Percentiles rank a stretch among this genome's conserved stretches.
These are phyloP conservation scores for Poeciliopsis prolifica DNA, from an alignment of 2,113 vertebrate genomes.

Conservation along the genomic window DNA sequence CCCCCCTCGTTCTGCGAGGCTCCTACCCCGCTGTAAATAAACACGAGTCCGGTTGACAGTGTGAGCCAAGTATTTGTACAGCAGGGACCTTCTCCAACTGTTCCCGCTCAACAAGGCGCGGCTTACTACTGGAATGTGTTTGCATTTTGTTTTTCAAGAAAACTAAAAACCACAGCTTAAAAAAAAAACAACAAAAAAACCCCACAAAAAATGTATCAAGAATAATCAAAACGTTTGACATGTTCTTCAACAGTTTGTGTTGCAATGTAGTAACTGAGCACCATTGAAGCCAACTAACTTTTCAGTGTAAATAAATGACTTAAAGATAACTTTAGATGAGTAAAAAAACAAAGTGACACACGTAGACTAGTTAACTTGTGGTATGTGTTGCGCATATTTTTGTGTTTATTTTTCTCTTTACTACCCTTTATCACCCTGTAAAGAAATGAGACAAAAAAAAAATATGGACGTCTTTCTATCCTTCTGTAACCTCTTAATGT, in stretches of 20 bases:
- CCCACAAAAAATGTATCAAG: slow-evolving; percentile 43
- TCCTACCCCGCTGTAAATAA: slow-evolving; percentile 77
- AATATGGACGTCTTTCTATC: slow-evolving; percentile 76
- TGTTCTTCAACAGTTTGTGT: slow-evolving; percentile 79
- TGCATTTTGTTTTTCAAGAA: slow-evolving; percentile 81
- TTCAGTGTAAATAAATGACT: slow-evolving; percentile 81
- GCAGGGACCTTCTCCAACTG: slow-evolving; percentile 68
- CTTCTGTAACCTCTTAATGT: slow-evolving; percentile 78
- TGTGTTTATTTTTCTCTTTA: slow-evolving; percentile 81
- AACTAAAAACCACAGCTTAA: slow-evolving; percentile 64
- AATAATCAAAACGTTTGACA: slow-evolving; percentile 65
- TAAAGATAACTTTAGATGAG: slow-evolving; percentile 81
- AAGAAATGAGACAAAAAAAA: slow-evolving; percentile 74
- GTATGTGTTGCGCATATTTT: slow-evolving; percentile 83
- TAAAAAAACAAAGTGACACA: slow-evolving; percentile 76
- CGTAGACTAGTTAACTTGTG: slow-evolving; percentile 84
- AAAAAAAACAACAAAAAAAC: slow-evolving; percentile 49
- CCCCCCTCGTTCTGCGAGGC: slow-evolving; percentile 40
- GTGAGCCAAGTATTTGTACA: slow-evolving; percentile 74
- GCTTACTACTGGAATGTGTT: slow-evolving; percentile 85
- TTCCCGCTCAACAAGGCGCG: slow-evolving; percentile 72
- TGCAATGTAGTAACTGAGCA: slow-evolving; percentile 83
- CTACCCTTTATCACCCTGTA: slow-evolving; percentile 78
- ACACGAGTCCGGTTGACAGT: slow-evolving; percentile 70
- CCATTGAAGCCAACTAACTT: slow-evolving; percentile 82